Percentiles rank a stretch among this genome's conserved stretches.
These are phyloP conservation scores for Cremastobaeus sp. DNA, from an alignment of 2,888 invertebrate genomes.

Conservation along the genomic window DNA sequence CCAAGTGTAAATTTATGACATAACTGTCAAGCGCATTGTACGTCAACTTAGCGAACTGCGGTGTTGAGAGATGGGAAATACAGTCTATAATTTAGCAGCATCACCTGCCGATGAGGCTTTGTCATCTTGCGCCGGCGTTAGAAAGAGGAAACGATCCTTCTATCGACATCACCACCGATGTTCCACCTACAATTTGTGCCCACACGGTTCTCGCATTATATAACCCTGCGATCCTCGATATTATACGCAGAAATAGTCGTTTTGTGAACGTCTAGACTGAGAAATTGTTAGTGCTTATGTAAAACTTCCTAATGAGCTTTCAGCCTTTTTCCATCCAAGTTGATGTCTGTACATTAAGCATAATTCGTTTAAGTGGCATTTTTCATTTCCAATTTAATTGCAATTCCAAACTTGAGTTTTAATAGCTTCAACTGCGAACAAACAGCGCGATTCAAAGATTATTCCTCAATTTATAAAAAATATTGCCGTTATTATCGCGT, in stretches of 20 bases:
- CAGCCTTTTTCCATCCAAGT: slow-evolving; percentile 6
- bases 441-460: too few relatives aligned
- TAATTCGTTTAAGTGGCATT: background rate
- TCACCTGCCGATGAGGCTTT: slow-evolving; percentile 60
- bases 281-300: slow-evolving; percentile 47
- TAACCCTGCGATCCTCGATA: slow-evolving; percentile 40
- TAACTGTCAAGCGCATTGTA: slow-evolving; percentile 32
- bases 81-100: slow-evolving; percentile 58
- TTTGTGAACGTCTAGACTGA: slow-evolving; percentile 51
- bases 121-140: slow-evolving; percentile 59
- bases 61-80: background rate
- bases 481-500: too few relatives aligned
- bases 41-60: slow-evolving; percentile 40
- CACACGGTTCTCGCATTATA: slow-evolving; percentile 57
- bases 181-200: slow-evolving; percentile 62
- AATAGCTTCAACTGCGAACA: too few relatives aligned
- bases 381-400: background rate
- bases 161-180: slow-evolving; percentile 56
- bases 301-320: slow-evolving; percentile 41
- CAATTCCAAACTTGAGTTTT: too few relatives aligned
- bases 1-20: slow-evolving; percentile 39
- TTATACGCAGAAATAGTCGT: slow-evolving; percentile 43
- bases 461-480: too few relatives aligned
- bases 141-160: slow-evolving; percentile 59
- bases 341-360: slow-evolving; percentile 5